A percentile compares a stretch with the other conserved stretches of the same genome.
These are phyloP conservation scores for Formicarius rufipectus DNA, from an alignment of 2,113 vertebrate species.

Conservation along the genomic window DNA sequence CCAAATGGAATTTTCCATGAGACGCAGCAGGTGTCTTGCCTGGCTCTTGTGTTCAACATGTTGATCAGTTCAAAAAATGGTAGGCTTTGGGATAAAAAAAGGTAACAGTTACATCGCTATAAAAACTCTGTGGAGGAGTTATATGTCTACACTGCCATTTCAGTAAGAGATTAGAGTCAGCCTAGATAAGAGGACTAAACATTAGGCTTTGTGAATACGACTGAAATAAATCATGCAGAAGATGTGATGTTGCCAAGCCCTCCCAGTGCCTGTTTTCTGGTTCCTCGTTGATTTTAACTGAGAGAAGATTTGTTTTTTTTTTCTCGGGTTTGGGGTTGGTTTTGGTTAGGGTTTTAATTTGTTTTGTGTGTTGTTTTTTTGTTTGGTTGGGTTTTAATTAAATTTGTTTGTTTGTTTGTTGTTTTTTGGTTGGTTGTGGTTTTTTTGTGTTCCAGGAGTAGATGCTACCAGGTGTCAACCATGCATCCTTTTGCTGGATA, in stretches of 20 bases:
- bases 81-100: not conserved
- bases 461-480: not conserved
- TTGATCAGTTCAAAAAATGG: not conserved
- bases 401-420: no score
- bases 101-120: not conserved
- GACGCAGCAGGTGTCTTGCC: not conserved
- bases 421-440: no score
- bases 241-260: not conserved
- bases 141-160: not conserved
- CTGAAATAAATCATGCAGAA: not conserved
- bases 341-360: not conserved
- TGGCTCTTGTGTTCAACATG: fast-evolving
- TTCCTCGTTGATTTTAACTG: not conserved
- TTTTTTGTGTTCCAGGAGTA: not conserved
- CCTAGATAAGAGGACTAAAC: not conserved
- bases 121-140: not conserved
- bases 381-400: no score
- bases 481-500: not conserved
- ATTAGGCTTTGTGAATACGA: not conserved
- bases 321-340: not conserved
- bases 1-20: not conserved
- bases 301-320: not conserved
- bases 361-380: no score
- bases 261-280: not conserved
- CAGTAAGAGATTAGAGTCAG: not conserved